Evolutionary conservation across 2,113 vertebrate species (phyloP).

Genomic region (Morone chrysops): DNA sequence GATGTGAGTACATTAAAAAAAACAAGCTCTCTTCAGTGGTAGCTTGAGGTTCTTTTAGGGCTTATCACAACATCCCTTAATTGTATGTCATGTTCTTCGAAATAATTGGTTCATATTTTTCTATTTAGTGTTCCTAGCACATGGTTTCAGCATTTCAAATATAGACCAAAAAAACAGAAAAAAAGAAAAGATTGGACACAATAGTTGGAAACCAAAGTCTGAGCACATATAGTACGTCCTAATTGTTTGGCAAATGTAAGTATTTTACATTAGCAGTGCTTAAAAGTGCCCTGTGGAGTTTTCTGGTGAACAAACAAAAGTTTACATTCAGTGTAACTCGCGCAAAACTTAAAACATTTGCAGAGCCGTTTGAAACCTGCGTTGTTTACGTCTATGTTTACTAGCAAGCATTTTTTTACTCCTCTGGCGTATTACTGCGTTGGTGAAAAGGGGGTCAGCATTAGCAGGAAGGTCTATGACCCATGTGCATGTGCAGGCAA

Average conservation of each 20-base stretch:
- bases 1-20: slow-evolving; percentile 88
- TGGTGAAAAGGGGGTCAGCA: neutral
- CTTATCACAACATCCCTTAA: neutral
- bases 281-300: neutral
- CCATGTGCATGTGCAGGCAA: neutral
- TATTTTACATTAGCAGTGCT: neutral
- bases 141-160: neutral
- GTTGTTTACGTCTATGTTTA: neutral
- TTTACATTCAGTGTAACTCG: neutral
- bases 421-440: neutral
- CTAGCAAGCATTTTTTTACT: no score
- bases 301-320: neutral
- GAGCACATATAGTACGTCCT: neutral
- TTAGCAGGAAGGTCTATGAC: no score
- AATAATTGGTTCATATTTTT: neutral
- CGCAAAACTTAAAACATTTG: neutral
- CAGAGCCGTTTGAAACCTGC: neutral
- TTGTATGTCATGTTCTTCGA: neutral
- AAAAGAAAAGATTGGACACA: neutral
- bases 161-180: neutral
- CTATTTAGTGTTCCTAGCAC: neutral
- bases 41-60: neutral
- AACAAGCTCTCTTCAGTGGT: neutral
- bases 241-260: neutral
- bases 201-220: neutral